phyloP scores from a whole-genome alignment of 1,140 invertebrate genomes.

The Achatina immaculata region DNA sequence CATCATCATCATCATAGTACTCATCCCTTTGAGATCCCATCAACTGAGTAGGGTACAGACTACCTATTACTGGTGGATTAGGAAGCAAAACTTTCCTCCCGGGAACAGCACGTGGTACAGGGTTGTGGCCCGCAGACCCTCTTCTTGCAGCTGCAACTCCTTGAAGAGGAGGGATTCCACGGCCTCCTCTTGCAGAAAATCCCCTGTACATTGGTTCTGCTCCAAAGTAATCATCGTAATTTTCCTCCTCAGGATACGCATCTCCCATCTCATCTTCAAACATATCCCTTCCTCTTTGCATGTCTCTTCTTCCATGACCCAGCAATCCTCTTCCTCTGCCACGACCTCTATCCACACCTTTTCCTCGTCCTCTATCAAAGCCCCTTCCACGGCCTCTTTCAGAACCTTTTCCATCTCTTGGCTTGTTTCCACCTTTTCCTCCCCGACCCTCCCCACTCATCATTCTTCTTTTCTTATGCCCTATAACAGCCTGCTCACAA shows the following conservation, averaged over 20 bases:
- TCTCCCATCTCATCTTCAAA: background rate
- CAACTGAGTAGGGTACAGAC: background rate
- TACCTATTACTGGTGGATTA: background rate
- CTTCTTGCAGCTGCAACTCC: background rate
- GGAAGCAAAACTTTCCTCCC: conserved; percentile 10
- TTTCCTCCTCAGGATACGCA: conserved; percentile 3
- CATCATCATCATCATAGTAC: conserved; percentile 3
- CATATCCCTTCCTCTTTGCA: background rate
- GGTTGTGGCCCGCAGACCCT: background rate
- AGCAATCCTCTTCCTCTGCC: background rate
- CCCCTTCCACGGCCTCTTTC: background rate
- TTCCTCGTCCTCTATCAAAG: background rate
- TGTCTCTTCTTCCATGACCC: background rate
- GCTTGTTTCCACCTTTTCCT: background rate
- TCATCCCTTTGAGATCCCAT: background rate
- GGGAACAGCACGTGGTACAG: background rate
- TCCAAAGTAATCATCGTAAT: background rate
- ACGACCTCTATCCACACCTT: background rate
- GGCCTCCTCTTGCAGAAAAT: background rate
- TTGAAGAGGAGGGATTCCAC: background rate
- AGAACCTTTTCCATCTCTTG: background rate
- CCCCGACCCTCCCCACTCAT: background rate
- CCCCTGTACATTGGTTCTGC: background rate
- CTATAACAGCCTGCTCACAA: conserved; percentile 21
- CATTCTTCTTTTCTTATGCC: conserved; percentile 2